Evolutionary conservation across 2,888 invertebrate genomes (phyloP).

Genomic region (Papilio elwesi): DNA sequence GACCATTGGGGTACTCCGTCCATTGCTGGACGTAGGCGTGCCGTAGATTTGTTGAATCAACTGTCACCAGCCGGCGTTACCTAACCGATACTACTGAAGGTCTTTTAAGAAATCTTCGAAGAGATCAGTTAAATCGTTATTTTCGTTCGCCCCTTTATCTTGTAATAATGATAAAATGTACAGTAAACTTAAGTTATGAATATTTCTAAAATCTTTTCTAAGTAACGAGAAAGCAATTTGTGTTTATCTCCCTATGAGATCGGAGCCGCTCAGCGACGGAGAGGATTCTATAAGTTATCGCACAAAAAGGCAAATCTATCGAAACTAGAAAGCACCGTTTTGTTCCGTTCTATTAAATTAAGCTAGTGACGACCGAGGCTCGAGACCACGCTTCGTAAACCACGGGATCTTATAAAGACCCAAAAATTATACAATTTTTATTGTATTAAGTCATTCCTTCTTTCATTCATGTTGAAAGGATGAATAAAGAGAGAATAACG

Average conservation of each 20-base stretch:
- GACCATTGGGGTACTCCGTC: too few relatives aligned
- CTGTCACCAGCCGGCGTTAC: too few relatives aligned
- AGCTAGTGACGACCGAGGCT: conserved; percentile 9
- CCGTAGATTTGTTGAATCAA: too few relatives aligned
- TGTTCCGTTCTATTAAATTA: conserved; percentile 67
- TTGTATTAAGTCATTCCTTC: not conserved
- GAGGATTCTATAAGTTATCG: conserved; percentile 49
- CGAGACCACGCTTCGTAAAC: too few relatives aligned
- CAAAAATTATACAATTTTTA: not conserved
- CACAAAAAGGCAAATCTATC: conserved; percentile 48
- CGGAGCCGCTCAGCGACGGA: conserved; percentile 45
- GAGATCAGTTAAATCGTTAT: too few relatives aligned
- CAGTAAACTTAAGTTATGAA: not conserved
- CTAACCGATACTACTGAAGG: too few relatives aligned
- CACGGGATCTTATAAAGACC: conserved; percentile 1
- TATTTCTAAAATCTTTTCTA: conserved; percentile 16
- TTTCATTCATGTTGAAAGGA: too few relatives aligned
- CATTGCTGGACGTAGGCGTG: too few relatives aligned
- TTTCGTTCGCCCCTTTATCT: not conserved
- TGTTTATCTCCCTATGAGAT: conserved; percentile 53
- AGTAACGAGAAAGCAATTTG: conserved; percentile 38
- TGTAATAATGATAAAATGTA: not conserved
- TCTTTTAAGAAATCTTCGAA: too few relatives aligned
- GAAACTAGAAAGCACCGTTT: conserved; percentile 54
- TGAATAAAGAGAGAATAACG: too few relatives aligned